Base-by-base conservation (phyloP, 1,140 invertebrate species). In the Zeugodacus cucurbitae region DNA sequence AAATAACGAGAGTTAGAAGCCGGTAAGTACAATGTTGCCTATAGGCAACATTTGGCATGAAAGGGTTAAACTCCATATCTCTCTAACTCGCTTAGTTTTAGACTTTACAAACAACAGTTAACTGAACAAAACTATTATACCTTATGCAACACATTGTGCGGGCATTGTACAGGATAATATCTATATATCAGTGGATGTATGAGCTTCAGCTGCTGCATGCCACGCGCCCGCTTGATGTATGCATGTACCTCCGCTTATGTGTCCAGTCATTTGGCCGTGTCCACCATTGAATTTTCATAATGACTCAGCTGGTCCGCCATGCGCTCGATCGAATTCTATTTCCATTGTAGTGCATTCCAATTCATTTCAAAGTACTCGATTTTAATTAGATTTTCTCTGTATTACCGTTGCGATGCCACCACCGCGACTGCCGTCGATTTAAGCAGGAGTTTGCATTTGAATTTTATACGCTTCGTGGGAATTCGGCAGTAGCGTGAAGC, bases 341-440 rank as follows among this genome's bases (percentile, higher is more conserved):
- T 74, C 32, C 32, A 74, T 74, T 74, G 67, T 74, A 74, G 20
- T 74, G 34, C 67, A 74, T 74, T 74, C 32, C 67, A 37, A 74
- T 74, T 74, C 34, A 74, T 74, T 74, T 74, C 67, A 74, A 74
- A 74, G 34, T 74, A 74, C 67, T 74, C 67, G 67, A 74, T 74
- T 74, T 74, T 74, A 74, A 74, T 74, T 74, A 74, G 67, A 74
- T 74, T 74, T 74, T 74, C 34, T 37, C 34, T 37, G 67, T 74
- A 74, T 41, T 62, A 62, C 29, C 14, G 64, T 3, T 41, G 37
- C n/a, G 17, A 62, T 26, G 58, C 58, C 58, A 62, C 67, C 37
- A 14, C 34, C 22, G 7, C 67, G 67, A 6, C 29, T 20, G 17
- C 32, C 32, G 20, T 41, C 67, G 34, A 41, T 41, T 22, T 7